Conservation (phyloP, 2,888 invertebrate genomes). For the Drosophila fungiperda region DNA sequence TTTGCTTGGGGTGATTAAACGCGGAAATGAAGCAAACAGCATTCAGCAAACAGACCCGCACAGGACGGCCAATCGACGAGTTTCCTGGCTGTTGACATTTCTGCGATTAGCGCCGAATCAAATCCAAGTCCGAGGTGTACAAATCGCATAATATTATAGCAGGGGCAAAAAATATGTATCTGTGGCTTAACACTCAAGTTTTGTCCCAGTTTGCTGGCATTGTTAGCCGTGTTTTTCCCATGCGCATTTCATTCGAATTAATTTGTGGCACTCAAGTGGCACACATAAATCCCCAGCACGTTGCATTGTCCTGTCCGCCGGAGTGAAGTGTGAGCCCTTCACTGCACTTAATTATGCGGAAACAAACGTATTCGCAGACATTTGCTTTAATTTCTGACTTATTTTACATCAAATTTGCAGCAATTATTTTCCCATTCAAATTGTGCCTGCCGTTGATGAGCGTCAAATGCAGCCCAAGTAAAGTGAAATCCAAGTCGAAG, state of each 20-base stretch:
- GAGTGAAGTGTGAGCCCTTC: slow-evolving; percentile 46
- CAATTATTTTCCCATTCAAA: slow-evolving; percentile 61
- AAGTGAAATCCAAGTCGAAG: neutral
- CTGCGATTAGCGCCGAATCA: slow-evolving; percentile 79
- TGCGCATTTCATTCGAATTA: slow-evolving; percentile 79
- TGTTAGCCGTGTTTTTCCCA: slow-evolving; percentile 24
- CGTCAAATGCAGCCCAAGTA: slow-evolving; percentile 61
- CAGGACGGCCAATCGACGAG: slow-evolving; percentile 35
- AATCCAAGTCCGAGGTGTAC: slow-evolving; percentile 70
- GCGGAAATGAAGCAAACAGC: slow-evolving; percentile 66
- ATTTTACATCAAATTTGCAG: slow-evolving; percentile 69
- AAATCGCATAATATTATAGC: slow-evolving; percentile 72
- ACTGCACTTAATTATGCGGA: slow-evolving; percentile 76
- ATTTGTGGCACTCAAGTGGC: slow-evolving; percentile 82
- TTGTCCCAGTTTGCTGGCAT: slow-evolving; percentile 30
- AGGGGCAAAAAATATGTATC: slow-evolving; percentile 25
- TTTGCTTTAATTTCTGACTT: slow-evolving; percentile 55
- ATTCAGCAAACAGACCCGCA: slow-evolving; percentile 6
- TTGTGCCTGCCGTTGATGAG: slow-evolving; percentile 63
- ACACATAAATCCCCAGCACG: slow-evolving; percentile 67
- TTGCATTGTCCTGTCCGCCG: slow-evolving; percentile 36
- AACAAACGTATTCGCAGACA: slow-evolving; percentile 41
- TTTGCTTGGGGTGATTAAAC: slow-evolving; percentile 70
- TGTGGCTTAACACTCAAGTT: slow-evolving; percentile 45
- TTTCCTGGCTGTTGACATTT: slow-evolving; percentile 63